phyloP scores from a whole-genome alignment of 2,797 vertebrate genomes.

The Salarias fasciatus region DNA sequence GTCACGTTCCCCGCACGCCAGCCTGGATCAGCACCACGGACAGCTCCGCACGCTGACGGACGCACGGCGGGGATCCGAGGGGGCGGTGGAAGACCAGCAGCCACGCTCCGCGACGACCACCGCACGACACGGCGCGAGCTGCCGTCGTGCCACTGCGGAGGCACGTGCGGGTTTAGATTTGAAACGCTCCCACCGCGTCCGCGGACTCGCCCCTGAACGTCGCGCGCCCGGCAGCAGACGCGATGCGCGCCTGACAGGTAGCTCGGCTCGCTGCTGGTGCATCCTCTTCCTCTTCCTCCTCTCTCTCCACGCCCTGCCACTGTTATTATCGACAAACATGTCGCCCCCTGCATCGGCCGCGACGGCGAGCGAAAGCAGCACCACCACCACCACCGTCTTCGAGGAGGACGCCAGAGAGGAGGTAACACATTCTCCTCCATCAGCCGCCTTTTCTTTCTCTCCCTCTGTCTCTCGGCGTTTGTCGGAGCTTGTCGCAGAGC shows the following conservation, averaged over 20 bases:
- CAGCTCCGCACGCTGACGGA: slow-evolving; percentile 15
- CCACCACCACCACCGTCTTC: slow-evolving; percentile 61
- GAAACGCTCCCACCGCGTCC: too few species aligned
- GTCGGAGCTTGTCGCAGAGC: slow-evolving; percentile 32
- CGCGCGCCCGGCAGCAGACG: slow-evolving; percentile 16
- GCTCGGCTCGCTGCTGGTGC: slow-evolving; percentile 30
- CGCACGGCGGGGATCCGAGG: neutral
- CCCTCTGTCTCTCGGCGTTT: slow-evolving; percentile 4
- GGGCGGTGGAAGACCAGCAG: neutral
- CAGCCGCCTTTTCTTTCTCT: slow-evolving; percentile 1
- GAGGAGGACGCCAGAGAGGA: slow-evolving; percentile 84
- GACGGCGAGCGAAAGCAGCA: slow-evolving; percentile 83
- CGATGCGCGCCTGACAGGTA: slow-evolving; percentile 6
- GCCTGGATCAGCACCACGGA: slow-evolving; percentile 51
- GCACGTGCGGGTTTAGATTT: too few species aligned
- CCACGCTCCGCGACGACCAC: slow-evolving; percentile 20
- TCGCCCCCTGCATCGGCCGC: slow-evolving; percentile 90
- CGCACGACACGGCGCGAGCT: slow-evolving; percentile 31
- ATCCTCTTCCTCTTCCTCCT: slow-evolving; percentile 26
- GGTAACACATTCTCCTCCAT: slow-evolving; percentile 58
- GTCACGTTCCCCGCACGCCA: slow-evolving; percentile 42
- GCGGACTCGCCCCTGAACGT: slow-evolving; percentile 1
- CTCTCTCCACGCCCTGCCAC: slow-evolving; percentile 61
- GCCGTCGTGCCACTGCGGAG: slow-evolving; percentile 65
- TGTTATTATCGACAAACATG: slow-evolving; percentile 70